Base-by-base conservation (phyloP, 2,888 invertebrate species). In the Heliconius erato region DNA sequence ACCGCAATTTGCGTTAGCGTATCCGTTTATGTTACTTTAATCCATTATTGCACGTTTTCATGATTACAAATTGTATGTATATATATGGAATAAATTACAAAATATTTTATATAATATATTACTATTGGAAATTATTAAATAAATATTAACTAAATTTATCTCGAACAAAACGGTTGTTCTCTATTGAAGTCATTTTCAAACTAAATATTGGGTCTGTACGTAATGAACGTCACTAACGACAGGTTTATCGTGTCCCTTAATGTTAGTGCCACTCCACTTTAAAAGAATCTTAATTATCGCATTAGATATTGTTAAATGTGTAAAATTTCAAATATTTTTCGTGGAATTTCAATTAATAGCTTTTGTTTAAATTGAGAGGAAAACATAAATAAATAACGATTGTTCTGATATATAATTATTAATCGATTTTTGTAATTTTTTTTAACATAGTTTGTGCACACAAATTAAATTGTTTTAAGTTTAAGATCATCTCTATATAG, bases 201-300 rank as follows among this genome's bases (percentile, higher is more conserved):
- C 87, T 86, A 86, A 86, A 84, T 84, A 84, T 85, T 67, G 77
- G 86, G 88, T 89, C 88, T 89, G 85, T 88, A 90, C 90, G 90
- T 94, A 95, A 95, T 91, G 92, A 90, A 89, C 92, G 89, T 95
- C 94, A 93, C 94, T 94, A 94, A 95, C 89, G 91, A 90, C 88
- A 85, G 87, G 87, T 71, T 93, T 93, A 95, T 94, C 94, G 84
- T 87, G 84, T 90, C 87, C 91, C 91, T 90, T 92, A 94, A 94
- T 93, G 91, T 89, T 88, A 86, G 86, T 87, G 86, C 85, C 82
- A 80, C 82, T 86, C 86, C 84, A 86, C 89, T 88, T 88, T 84
- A 85, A 89, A 91, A 89, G 88, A 88, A 90, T 89, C 91, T 90
- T 89, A 91, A 90, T 85, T 86, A 84, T 84, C 79, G 23, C 71